Percentiles rank a stretch among this genome's conserved stretches.
Evolutionary conservation across 2,888 invertebrate genomes (phyloP).

Genomic region (Apantesis nais): DNA sequence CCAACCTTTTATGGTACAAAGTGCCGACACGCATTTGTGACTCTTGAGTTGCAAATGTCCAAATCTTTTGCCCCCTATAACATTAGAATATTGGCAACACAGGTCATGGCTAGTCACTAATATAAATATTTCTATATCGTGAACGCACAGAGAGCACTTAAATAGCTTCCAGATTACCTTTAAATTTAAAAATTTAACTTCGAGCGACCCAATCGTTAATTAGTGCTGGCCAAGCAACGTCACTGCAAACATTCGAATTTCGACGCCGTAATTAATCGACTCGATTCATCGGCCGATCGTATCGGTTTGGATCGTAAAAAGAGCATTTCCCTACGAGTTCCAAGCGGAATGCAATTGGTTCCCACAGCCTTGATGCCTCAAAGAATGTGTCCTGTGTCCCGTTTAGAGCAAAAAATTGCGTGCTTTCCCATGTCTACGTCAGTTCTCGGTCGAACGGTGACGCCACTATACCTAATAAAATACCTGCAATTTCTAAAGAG

Average conservation of each 20-base stretch:
- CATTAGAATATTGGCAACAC: too few relatives aligned
- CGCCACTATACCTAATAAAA: slow-evolving; percentile 37
- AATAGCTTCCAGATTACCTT: slow-evolving; percentile 42
- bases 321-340: slow-evolving; percentile 73
- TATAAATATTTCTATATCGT: background rate
- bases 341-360: slow-evolving; percentile 79
- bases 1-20: too few relatives aligned
- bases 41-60: too few relatives aligned
- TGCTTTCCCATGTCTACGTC: slow-evolving; percentile 80
- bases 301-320: slow-evolving; percentile 73
- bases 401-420: slow-evolving; percentile 75
- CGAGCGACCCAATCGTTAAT: slow-evolving; percentile 57
- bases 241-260: slow-evolving; percentile 67
- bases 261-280: slow-evolving; percentile 73
- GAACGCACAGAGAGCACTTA: slow-evolving; percentile 18
- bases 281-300: slow-evolving; percentile 75
- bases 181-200: slow-evolving; percentile 51
- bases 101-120: background rate
- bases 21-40: too few relatives aligned
- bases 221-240: slow-evolving; percentile 61
- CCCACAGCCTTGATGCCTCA: slow-evolving; percentile 78
- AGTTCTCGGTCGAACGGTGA: slow-evolving; percentile 63
- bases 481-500: slow-evolving; percentile 31
- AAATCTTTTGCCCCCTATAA: too few relatives aligned
- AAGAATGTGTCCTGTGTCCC: slow-evolving; percentile 71